Evolutionary conservation across 2,113 vertebrate species (phyloP).

Genomic region (Tamias sibiricus): DNA sequence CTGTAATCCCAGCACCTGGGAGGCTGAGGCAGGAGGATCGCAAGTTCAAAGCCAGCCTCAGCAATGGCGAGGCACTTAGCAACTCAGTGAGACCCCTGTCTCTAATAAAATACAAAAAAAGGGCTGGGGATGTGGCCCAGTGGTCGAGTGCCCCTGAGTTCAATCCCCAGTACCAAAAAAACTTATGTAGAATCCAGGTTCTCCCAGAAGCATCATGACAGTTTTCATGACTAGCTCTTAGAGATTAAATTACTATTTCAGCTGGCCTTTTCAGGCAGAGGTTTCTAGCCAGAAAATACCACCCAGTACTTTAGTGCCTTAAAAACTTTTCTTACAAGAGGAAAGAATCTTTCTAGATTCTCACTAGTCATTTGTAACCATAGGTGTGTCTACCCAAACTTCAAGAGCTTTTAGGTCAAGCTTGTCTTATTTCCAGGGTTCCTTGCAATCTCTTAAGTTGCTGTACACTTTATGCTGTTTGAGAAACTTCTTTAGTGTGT

Average conservation of each 20-base stretch:
- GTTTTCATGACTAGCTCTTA: constrained; percentile 44
- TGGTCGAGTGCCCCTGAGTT: too few relatives aligned
- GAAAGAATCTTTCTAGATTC: neutral
- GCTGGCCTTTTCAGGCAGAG: constrained; percentile 38
- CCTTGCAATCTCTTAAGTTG: constrained; percentile 6
- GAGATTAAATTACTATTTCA: constrained; percentile 59
- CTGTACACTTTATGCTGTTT: neutral
- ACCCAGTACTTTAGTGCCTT: neutral
- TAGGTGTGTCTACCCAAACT: neutral
- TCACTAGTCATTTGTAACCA: neutral
- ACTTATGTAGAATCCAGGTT: neutral
- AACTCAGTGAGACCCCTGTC: too few relatives aligned
- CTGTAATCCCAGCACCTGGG: too few relatives aligned
- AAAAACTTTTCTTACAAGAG: neutral
- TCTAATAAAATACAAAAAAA: too few relatives aligned
- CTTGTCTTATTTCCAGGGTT: neutral
- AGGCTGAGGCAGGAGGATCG: too few relatives aligned
- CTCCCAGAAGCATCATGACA: neutral
- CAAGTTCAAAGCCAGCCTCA: too few relatives aligned
- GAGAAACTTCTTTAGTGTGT: neutral
- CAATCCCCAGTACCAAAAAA: too few relatives aligned
- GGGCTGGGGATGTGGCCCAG: too few relatives aligned
- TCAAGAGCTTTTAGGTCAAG: neutral
- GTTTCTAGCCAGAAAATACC: constrained; percentile 31
- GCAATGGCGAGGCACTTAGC: too few relatives aligned